Evolutionary conservation across 1,140 invertebrate genomes (phyloP).

Genomic region (Globodera rostochiensis): DNA sequence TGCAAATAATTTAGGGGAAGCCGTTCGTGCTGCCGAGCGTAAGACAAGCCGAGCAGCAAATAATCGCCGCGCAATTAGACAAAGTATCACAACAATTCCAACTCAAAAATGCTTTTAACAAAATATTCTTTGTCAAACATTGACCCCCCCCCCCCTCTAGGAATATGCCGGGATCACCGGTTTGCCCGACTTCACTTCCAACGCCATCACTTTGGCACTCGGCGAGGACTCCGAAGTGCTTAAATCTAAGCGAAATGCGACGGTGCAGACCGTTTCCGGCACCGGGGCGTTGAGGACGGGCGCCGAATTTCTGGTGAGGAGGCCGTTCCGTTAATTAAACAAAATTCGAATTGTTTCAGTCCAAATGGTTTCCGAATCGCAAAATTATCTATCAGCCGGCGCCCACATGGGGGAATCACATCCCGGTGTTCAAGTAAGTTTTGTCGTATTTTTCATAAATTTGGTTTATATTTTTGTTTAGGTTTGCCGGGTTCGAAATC

Average conservation of each 20-base stretch:
- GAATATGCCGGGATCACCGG: constrained; percentile 94
- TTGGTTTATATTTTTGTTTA: constrained; percentile 49
- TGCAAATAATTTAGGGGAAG: constrained; percentile 47
- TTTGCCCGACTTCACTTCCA: constrained; percentile 67
- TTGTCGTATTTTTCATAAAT: neutral
- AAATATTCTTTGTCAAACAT: too few species aligned
- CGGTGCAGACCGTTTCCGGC: constrained; percentile 88
- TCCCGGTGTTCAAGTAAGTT: constrained; percentile 81
- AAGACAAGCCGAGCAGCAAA: constrained; percentile 77
- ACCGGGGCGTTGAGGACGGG: constrained; percentile 94
- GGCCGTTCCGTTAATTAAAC: constrained; percentile 69
- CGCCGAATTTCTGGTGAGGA: constrained; percentile 80
- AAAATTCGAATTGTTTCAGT: constrained; percentile 52
- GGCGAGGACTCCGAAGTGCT: constrained; percentile 79
- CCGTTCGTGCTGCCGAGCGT: constrained; percentile 58
- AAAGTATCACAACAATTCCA: constrained; percentile 68
- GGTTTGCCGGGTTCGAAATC: constrained; percentile 79
- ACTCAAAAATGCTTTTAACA: too few species aligned
- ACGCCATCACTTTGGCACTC: constrained; percentile 79
- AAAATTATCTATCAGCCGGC: constrained; percentile 88
- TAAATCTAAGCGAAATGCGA: constrained; percentile 77
- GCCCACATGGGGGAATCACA: constrained; percentile 98
- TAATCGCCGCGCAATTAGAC: constrained; percentile 78
- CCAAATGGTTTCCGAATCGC: constrained; percentile 68
- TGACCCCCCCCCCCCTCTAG: neutral